Conservation (phyloP, 2,113 vertebrate species). For the Sminthopsis crassicaudata region DNA sequence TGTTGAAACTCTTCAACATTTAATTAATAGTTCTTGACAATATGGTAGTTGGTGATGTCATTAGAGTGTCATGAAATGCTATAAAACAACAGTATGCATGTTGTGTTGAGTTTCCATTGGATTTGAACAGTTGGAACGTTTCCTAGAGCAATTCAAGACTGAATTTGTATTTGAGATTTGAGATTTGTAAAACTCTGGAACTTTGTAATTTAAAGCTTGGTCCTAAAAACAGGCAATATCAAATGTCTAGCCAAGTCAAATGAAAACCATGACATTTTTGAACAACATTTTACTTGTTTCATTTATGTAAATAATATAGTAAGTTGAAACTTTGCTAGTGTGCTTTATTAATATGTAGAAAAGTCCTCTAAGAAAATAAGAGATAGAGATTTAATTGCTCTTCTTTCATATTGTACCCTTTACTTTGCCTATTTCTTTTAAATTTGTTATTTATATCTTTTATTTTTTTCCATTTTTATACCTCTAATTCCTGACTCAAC, state of each 20-base stretch:
- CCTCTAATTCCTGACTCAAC: neutral
- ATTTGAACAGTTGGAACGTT: slow-evolving; percentile 75
- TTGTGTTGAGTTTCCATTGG: slow-evolving; percentile 56
- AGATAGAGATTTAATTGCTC: neutral
- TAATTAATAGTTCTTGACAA: slow-evolving; percentile 41
- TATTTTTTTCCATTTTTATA: neutral
- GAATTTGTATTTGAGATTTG: slow-evolving; percentile 78
- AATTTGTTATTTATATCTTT: neutral
- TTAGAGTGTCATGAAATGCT: slow-evolving; percentile 33
- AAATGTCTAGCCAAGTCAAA: neutral
- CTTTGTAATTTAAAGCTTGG: slow-evolving; percentile 67
- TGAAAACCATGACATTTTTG: slow-evolving; percentile 1
- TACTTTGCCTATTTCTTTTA: neutral
- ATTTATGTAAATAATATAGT: neutral
- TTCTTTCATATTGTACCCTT: neutral
- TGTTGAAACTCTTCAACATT: slow-evolving; percentile 41
- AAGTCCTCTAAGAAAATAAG: neutral
- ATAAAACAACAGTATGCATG: slow-evolving; percentile 54
- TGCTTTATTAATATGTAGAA: neutral
- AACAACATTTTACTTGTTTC: slow-evolving; percentile 38
- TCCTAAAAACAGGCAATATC: slow-evolving; percentile 53
- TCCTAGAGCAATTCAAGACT: slow-evolving; percentile 58
- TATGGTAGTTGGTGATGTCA: slow-evolving; percentile 55
- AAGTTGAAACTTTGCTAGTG: neutral
- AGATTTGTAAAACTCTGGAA: slow-evolving; percentile 77